A percentile compares a stretch with the other conserved stretches of the same genome.
Evolutionary conservation across 2,797 vertebrate species (phyloP).

Genomic region (Sciurus carolinensis): DNA sequence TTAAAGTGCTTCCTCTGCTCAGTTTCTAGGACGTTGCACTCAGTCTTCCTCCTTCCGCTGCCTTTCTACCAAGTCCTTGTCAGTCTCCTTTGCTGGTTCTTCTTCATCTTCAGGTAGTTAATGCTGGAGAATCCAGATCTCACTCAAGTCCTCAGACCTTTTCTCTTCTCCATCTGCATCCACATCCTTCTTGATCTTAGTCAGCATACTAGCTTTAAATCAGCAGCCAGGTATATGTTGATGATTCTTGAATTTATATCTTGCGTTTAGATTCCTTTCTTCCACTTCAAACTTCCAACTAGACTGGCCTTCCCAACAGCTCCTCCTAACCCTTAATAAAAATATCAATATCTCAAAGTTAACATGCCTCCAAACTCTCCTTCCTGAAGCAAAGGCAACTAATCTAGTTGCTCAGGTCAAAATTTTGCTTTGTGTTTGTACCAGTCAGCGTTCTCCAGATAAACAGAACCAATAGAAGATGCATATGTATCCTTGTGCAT

Average conservation of each 20-base stretch:
- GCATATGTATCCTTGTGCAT: not conserved
- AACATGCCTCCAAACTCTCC: not conserved
- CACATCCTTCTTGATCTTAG: not conserved
- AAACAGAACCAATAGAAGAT: not conserved
- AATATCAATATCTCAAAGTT: not conserved
- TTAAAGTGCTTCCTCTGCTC: not conserved
- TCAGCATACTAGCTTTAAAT: not conserved
- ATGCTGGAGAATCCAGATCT: not conserved
- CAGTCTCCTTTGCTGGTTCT: not conserved
- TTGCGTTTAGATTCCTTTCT: not conserved
- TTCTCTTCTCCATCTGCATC: not conserved
- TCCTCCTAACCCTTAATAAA: not conserved
- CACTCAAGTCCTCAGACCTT: not conserved
- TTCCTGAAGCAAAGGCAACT: not conserved
- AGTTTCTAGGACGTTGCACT: accelerated
- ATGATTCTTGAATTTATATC: not conserved
- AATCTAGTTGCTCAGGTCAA: not conserved
- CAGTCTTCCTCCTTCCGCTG: not conserved
- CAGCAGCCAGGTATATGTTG: not conserved
- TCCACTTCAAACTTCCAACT: not conserved
- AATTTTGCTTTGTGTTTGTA: not conserved
- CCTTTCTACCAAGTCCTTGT: not conserved
- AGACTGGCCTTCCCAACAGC: not conserved
- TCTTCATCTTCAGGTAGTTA: not conserved
- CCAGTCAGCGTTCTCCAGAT: not conserved